phyloP scores from a whole-genome alignment of 2,888 invertebrate species.

The Chrysopilus asiliformis region DNA sequence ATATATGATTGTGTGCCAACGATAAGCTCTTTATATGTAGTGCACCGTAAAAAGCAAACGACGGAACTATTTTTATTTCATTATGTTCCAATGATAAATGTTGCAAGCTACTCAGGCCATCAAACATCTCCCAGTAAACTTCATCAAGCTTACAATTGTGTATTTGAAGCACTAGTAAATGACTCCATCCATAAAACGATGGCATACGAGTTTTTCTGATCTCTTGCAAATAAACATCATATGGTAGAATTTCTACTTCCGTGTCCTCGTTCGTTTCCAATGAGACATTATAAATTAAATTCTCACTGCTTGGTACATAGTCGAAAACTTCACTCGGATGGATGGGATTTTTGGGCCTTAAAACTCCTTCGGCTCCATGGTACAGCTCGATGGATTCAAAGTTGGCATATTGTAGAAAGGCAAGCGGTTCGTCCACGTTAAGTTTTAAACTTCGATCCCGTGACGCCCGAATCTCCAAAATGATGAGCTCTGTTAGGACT shows the following conservation, averaged over 20 bases:
- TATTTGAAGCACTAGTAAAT: conserved; percentile 45
- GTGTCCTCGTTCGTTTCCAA: conserved; percentile 24
- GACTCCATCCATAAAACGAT: conserved; percentile 33
- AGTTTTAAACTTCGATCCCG: conserved; percentile 35
- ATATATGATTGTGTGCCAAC: conserved; percentile 47
- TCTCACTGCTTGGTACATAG: conserved; percentile 31
- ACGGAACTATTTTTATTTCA: conserved; percentile 47
- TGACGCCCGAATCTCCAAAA: conserved; percentile 47
- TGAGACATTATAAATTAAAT: conserved; percentile 18
- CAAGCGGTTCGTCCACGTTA: conserved; percentile 38
- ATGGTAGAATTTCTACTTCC: conserved; percentile 45
- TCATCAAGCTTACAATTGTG: conserved; percentile 46
- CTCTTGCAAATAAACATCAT: conserved; percentile 46
- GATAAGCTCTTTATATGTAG: conserved; percentile 49
- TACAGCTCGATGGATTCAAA: conserved; percentile 39
- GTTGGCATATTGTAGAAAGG: conserved; percentile 39
- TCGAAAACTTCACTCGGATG: conserved; percentile 32
- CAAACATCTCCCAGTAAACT: conserved; percentile 55
- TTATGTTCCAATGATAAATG: conserved; percentile 51
- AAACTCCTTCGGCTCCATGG: conserved; percentile 33
- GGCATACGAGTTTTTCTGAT: conserved; percentile 36
- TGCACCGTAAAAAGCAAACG: conserved; percentile 55
- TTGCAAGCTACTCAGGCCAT: conserved; percentile 44
- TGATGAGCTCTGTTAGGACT: conserved; percentile 37
- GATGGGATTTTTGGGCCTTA: conserved; percentile 25